Evolutionary conservation across 30 jellyfish, hydroid and myxozoan genomes (phyloP).

Genomic region (Aurelia sp.): DNA sequence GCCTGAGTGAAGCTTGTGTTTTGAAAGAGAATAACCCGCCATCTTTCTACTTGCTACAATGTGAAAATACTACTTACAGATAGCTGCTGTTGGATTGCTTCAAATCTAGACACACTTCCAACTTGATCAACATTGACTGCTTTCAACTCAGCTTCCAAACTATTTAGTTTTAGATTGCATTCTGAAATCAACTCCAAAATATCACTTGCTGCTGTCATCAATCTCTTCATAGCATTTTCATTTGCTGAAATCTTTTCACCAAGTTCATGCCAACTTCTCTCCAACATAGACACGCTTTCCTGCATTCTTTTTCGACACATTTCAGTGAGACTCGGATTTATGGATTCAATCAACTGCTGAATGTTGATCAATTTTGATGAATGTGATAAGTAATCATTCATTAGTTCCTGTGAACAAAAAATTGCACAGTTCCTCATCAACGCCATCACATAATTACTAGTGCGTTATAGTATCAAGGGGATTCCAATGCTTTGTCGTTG

Average conservation of each 20-base stretch:
- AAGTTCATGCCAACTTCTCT: constrained; percentile 43
- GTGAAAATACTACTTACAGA: constrained; percentile 13
- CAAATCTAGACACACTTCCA: constrained; percentile 14
- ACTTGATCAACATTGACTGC: not conserved
- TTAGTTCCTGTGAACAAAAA: constrained; percentile 18
- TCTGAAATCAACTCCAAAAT: constrained; percentile 39
- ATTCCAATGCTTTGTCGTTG: no score
- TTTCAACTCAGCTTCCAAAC: constrained; percentile 49
- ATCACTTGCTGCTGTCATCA: constrained; percentile 10
- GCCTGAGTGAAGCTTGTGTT: no score
- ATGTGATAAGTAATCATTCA: constrained; percentile 58
- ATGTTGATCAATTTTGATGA: constrained; percentile 37
- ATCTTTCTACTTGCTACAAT: not conserved
- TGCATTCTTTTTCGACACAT: constrained; percentile 15
- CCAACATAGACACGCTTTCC: constrained; percentile 22
- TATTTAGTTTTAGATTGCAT: constrained; percentile 38
- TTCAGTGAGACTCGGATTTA: constrained; percentile 17
- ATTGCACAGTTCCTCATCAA: no score
- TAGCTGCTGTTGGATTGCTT: constrained; percentile 27
- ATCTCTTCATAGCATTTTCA: constrained; percentile 43
- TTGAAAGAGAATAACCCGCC: no score
- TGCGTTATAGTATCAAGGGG: no score
- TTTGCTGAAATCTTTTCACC: constrained; percentile 62
- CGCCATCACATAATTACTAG: no score
- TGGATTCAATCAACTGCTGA: constrained; percentile 6